A percentile compares a stretch with the other conserved stretches of the same genome.
Evolutionary conservation across 2,797 vertebrate genomes (phyloP).

Genomic region (Gallinago stenura): DNA sequence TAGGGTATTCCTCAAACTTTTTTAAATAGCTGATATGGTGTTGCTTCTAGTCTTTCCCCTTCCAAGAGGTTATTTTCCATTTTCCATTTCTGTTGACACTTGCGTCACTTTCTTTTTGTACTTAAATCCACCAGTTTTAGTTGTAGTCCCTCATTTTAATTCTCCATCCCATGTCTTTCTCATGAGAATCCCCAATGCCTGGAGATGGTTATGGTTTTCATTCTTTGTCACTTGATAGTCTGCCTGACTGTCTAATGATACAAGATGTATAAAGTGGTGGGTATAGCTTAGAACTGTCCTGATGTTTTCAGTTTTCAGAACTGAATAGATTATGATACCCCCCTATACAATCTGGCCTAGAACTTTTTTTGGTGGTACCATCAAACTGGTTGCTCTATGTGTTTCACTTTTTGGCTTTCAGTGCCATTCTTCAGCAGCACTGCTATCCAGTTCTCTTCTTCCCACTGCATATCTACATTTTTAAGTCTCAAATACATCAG

Average conservation of each 20-base stretch:
- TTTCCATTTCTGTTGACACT: not conserved
- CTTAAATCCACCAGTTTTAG: not conserved
- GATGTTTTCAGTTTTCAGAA: not conserved
- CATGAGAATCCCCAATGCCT: not conserved
- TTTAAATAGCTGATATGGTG: not conserved
- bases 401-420: not conserved
- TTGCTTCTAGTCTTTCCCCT: not conserved
- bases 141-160: not conserved
- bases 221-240: not conserved
- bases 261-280: not conserved
- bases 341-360: not conserved
- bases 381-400: not conserved
- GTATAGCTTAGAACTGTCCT: not conserved
- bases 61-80: not conserved
- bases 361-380: not conserved
- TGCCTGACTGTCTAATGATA: not conserved
- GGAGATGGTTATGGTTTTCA: not conserved
- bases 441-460: not conserved
- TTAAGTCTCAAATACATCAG: not conserved
- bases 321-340: not conserved
- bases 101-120: not conserved
- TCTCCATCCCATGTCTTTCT: not conserved
- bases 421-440: not conserved
- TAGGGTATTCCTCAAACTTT: not conserved
- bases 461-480: not conserved